Evolutionary conservation across 2,888 invertebrate genomes (phyloP), one percentile per base, ranked within the genome.

Genomic region (Microdon myrmicae): DNA sequence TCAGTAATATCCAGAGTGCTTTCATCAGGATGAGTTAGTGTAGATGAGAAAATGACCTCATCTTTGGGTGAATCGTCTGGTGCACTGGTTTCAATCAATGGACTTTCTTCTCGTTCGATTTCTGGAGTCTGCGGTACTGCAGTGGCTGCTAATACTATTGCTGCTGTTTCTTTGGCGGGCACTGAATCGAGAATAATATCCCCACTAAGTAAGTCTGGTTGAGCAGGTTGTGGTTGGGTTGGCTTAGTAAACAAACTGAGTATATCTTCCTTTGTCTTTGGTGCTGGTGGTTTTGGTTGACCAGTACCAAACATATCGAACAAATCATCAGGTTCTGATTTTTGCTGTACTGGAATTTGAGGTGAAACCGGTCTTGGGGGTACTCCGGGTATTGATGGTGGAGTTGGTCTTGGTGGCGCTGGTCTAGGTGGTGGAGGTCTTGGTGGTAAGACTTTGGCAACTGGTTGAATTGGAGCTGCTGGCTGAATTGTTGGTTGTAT

Each of bases 251-350:
- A 86, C 31, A 86, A 75, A 72, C 85, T 86, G 23, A 86, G 71
- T 43, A 86, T 86, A 34, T 82, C 86, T 73, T 85, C 84, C 59
- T 84, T 86, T 4, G 83, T 82, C 26, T 86, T 85, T 35, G 78
- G 81, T 3, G 78, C 74, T 14, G 81, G 78, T 2, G 85, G 85
- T 39, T 79, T 81, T 1, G 84, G 70, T n/a, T 81, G 84, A 12
- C 84, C 83, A 37, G 74, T 74, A 1, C 80, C 80, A 58, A 81
- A 81, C 77, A 80, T 78, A 56, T 85, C 86, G 53, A 86, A 85
- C 2, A 86, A 75, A 69, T 85, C 86, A 3, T 85, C 77, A 0
- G 75, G 69, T 4, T 75, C 77, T 3, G 70, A 66, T 3, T 66
- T 39, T 20, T 59, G 47, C 26, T 35, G 82, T 20, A 83, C 83